A percentile compares a stretch with the other conserved stretches of the same genome.
These are phyloP conservation scores for Dione juno DNA, from an alignment of 2,888 invertebrate species.

Conservation along the genomic window DNA sequence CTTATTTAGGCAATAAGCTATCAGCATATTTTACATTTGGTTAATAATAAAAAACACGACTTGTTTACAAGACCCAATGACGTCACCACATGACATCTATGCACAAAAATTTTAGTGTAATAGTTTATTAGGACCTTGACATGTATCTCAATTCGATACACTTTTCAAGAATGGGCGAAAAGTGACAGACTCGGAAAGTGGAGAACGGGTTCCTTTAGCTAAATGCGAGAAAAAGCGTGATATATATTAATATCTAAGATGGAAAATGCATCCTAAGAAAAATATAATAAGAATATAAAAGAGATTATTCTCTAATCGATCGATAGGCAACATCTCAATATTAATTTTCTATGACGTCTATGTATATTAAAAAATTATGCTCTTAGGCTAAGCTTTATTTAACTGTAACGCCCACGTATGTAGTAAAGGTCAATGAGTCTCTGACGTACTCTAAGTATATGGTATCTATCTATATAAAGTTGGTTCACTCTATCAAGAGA, in stretches of 20 bases:
- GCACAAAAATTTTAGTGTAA: too few species aligned
- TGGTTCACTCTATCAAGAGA: neutral
- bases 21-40: too few species aligned
- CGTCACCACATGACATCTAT: too few species aligned
- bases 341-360: neutral
- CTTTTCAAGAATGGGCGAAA: too few species aligned
- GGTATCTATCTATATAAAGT: neutral
- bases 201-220: too few species aligned
- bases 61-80: too few species aligned
- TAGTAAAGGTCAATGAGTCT: constrained; percentile 16
- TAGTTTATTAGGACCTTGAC: too few species aligned
- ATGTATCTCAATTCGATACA: too few species aligned
- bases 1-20: too few species aligned
- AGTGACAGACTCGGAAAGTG: too few species aligned
- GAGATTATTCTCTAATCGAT: neutral
- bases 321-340: neutral
- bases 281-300: neutral
- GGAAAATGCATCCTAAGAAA: neutral
- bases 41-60: too few species aligned
- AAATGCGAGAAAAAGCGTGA: too few species aligned
- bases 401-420: constrained; percentile 3
- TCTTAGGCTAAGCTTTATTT: neutral
- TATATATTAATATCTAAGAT: neutral
- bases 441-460: constrained; percentile 2
- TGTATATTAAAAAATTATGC: constrained; percentile 1